Conservation (phyloP, 2,888 invertebrate species). For the Plebejus anna region DNA sequence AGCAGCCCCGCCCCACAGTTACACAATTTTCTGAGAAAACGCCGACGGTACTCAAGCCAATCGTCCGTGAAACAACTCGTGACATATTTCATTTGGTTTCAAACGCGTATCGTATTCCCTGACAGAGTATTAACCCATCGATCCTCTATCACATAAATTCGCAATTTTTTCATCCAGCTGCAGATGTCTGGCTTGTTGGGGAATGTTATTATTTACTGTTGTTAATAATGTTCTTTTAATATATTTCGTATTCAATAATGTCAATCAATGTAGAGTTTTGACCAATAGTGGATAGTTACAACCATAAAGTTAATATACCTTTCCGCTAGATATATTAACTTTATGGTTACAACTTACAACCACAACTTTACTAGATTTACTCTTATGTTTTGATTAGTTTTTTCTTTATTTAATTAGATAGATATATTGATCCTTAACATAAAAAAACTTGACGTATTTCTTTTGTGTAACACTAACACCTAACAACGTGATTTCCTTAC, state of each 20-base stretch:
- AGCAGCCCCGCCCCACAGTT: slow-evolving; percentile 27
- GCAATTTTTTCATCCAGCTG: slow-evolving; percentile 32
- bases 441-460: no score
- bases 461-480: neutral
- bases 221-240: neutral
- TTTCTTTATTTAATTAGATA: no score
- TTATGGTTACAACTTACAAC: no score
- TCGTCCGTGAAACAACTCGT: slow-evolving; percentile 71
- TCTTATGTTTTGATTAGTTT: no score
- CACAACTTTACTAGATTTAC: no score
- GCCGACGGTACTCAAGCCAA: slow-evolving; percentile 47
- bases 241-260: neutral
- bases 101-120: slow-evolving; percentile 51
- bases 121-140: slow-evolving; percentile 47
- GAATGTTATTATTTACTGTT: slow-evolving; percentile 16
- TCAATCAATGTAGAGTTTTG: neutral
- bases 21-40: slow-evolving; percentile 42
- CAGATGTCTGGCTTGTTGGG: slow-evolving; percentile 27
- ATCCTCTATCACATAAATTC: slow-evolving; percentile 38
- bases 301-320: no score
- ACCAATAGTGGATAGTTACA: no score
- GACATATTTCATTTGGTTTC: slow-evolving; percentile 72
- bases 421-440: no score
- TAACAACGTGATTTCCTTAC: neutral
- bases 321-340: no score